Evolutionary conservation across 2,797 vertebrate species (phyloP), one percentile per base, ranked within the genome.

Genomic region (Choloepus didactylus): DNA sequence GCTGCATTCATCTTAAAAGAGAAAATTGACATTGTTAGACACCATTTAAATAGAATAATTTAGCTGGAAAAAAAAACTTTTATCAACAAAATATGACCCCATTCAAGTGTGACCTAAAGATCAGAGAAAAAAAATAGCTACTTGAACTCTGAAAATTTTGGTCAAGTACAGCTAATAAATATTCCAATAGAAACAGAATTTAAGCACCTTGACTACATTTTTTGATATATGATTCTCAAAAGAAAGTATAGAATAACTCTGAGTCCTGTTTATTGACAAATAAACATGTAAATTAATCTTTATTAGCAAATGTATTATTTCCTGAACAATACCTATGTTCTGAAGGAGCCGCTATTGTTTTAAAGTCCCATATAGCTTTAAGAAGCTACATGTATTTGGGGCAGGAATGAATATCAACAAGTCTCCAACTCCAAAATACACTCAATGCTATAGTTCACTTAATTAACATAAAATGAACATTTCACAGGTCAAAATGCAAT

Each of bases 401-500:
- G 46, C 46, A 49, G 12, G 18, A 16, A 3, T 49, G 64, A 38
- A 12, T 70, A 59, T 31, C n/a, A 80, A 25, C 6, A 82, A 59
- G 31, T 75, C 92, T 89, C 38, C 64, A 77, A 64, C 51, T 49
- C 82, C 44, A 95, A 46, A 10, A 82, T 75, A 84, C 70, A 81
- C 25, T 44, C 49, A 85, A 77, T 31, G 82, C 14, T 35, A 54
- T 56, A 56, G 54, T 56, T 46, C 31, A 83, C 23, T 18, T 38
- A 38, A 80, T 49, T 56, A 18, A 51, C 9, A 62, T 87, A 54
- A 56, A 46, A 54, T 5, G 19, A 56, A 6, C 56, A n/a, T 44
- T 70, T 62, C 69, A 88, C 29, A 85, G 31, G 69, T 67, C 79
- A 69, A 88, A 87, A 92, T 85, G 46, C 19, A 79, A 46, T 88